Evolutionary conservation across 92 coral and sea anemone genomes (phyloP), one percentile per base, ranked within the genome.

Genomic region (Blastomussa wellsi): DNA sequence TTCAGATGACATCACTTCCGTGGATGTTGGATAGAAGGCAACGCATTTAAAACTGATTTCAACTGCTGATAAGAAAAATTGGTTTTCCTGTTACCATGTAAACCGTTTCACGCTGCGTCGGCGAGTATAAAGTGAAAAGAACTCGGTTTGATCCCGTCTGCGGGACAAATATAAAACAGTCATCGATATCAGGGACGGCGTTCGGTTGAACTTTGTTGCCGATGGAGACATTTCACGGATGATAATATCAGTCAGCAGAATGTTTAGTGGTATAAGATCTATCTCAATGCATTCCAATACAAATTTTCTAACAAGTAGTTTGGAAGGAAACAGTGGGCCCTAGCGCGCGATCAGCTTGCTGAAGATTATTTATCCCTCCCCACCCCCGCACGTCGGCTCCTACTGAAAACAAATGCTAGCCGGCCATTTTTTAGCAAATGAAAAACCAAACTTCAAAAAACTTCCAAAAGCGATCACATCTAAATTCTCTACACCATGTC

Each of bases 21-120:
- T 62, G 35, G 13, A 62, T 26, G 68, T 33, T 62, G 33, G 33
- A 41, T 24, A 64, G 41, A 74, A 42, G 19, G n/a, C 66, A 76
- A 32, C 52, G 26, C 83, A 29, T 38, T 80, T 29, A 57, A 19
- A 31, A 66, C 28, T 44, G 84, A 80, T 80, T 29, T 80, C 16
- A 7, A n/a, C 16, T 16, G 16, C 33, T 5, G 76, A 67, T 66
- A 67, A 80, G 38, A 28, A 60, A 79, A 57, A 24, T 29, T 41
- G 64, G 33, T 79, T 65, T 60, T 36, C 32, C 10, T 2, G 70
- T 67, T 47, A 49, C 76, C 44, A 67, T 67, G 83, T 74, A 7
- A 59, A 79, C 83, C 15, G 83, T 13, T 32, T 28, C 65, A 57
- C 65, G 20, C 65, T 41, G 73, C 37, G 59, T 41, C 39, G 74